Base-by-base conservation (phyloP, 2,797 vertebrate species). In the Sebastes taczanowskii region DNA sequence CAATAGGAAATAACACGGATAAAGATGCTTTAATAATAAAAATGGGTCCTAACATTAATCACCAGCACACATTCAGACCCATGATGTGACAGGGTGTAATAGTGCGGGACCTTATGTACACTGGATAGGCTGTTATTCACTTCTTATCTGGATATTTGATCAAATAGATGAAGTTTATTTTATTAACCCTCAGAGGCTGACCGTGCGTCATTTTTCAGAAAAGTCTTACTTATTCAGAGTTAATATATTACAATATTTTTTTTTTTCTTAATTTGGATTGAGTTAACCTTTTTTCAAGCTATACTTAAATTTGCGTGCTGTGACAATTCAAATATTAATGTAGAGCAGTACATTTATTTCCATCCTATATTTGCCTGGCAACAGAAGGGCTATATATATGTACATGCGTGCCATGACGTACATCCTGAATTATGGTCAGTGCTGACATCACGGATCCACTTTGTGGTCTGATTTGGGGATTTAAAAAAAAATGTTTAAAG, bases 361-460 rank as follows among this genome's bases (percentile, higher is more conserved):
- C 66, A 93, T 88, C 87, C 75, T 76, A 75, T 89, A 77, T 93
- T 95, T 95, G 93, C 95, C 94, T 93, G 88, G 94, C 89, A 95
- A 95, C 95, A 95, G 89, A 78, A 63, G 86, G 86, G 85, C 94
- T 96, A 95, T 94, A 95, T 96, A 89, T 88, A 86, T 67, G 46
- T 67, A 16, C 77, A 69, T 72, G 87, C 84, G 80, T 82, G 87
- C 35, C 74, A 64, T 93, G 94, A 95, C 94, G 91, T 89, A 86
- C 79, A 81, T 91, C 88, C 85, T 91, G 89, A 91, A 85, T 86
- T 91, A 82, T 82, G 88, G 88, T 88, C 86, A 86, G 86, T 80
- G 82, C 80, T 94, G 88, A 94, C 90, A 90, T 94, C 92, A 94
- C 80, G 30, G 69, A 74, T 85, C 84, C 75, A 70, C 77, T 88